Conservation (phyloP, 2,797 vertebrate species). For the Paramormyrops hopkinsi region DNA sequence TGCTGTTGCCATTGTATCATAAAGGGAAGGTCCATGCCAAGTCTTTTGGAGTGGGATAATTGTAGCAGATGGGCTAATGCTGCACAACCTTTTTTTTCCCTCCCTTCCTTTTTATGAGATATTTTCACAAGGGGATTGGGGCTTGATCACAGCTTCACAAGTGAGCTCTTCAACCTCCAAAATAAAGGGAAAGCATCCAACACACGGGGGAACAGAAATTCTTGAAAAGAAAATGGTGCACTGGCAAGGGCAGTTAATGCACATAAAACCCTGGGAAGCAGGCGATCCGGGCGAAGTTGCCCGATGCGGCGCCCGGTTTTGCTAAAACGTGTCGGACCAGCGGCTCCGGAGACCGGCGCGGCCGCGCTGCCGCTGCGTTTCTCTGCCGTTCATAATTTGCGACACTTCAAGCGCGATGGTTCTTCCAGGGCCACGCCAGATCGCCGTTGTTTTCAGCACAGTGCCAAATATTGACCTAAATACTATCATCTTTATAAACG, state of each 20-base stretch:
- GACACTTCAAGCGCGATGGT: background rate
- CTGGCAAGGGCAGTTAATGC: constrained; percentile 17
- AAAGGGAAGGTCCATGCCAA: constrained; percentile 59
- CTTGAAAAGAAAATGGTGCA: constrained; percentile 31
- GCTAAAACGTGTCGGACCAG: background rate
- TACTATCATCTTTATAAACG: background rate
- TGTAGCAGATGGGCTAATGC: constrained; percentile 62
- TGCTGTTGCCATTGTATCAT: constrained; percentile 56
- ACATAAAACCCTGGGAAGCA: constrained; percentile 26
- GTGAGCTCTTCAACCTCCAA: constrained; percentile 35
- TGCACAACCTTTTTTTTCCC: constrained; percentile 34
- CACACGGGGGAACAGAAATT: constrained; percentile 12
- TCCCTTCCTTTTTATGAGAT: constrained; percentile 28
- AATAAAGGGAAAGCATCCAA: constrained; percentile 19
- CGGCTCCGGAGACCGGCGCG: background rate
- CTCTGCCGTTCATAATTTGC: background rate
- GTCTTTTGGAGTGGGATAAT: constrained; percentile 42
- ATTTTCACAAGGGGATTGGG: constrained; percentile 27
- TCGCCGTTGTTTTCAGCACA: constrained; percentile 4
- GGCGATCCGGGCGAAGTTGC: background rate
- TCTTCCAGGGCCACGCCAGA: background rate
- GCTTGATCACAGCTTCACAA: constrained; percentile 30
- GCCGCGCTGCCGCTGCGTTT: background rate
- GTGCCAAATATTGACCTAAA: background rate
- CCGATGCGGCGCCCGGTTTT: background rate